Evolutionary conservation across 2,113 vertebrate species (phyloP).

Genomic region (Notarius quadriscutis): DNA sequence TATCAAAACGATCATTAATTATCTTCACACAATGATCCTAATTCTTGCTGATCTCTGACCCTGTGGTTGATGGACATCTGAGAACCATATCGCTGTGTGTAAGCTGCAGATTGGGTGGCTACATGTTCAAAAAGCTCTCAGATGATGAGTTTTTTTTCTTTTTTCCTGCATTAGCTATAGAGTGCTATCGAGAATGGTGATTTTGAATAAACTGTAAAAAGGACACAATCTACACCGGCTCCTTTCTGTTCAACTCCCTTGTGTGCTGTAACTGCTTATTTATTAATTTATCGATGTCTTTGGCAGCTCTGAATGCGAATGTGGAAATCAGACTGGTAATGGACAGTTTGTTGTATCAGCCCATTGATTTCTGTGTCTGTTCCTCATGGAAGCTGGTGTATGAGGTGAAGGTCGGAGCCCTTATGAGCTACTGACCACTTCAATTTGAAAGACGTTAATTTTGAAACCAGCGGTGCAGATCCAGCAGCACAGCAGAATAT

Average conservation of each 20-base stretch:
- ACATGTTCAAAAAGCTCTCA: slow-evolving; percentile 18
- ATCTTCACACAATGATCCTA: slow-evolving; percentile 43
- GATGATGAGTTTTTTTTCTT: background rate
- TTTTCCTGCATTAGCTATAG: background rate
- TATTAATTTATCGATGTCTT: background rate
- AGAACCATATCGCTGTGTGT: slow-evolving; percentile 27
- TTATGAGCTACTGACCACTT: background rate
- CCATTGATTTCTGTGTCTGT: slow-evolving; percentile 3
- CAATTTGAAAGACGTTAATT: background rate
- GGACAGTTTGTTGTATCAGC: slow-evolving; percentile 27
- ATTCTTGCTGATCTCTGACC: slow-evolving; percentile 14
- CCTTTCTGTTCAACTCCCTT: background rate
- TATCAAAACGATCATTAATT: background rate
- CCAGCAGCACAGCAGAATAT: slow-evolving; percentile 38
- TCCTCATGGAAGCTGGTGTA: slow-evolving; percentile 16
- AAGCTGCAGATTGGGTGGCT: background rate
- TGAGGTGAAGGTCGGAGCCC: slow-evolving; percentile 18
- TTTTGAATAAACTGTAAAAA: background rate
- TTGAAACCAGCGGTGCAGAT: slow-evolving; percentile 34
- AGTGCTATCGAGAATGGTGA: background rate
- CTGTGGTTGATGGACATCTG: background rate
- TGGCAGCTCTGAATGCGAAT: slow-evolving; percentile 35
- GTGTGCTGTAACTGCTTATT: background rate
- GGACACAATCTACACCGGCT: slow-evolving; percentile 1
- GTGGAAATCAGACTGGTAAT: slow-evolving; percentile 35